Evolutionary conservation across 2,888 invertebrate species (phyloP).

Genomic region (Drosophila histrio): DNA sequence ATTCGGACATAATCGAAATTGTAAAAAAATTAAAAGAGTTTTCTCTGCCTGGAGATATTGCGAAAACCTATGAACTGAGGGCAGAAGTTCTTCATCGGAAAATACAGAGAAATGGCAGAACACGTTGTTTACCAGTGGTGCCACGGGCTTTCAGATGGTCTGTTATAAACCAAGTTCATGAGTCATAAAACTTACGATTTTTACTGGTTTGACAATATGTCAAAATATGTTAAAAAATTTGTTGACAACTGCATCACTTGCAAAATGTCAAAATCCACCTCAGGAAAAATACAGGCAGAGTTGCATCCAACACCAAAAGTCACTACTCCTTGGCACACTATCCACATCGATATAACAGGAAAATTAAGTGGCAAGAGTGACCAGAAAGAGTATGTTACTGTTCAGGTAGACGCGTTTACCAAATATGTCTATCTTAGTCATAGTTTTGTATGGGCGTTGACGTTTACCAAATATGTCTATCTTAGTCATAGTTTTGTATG

Average conservation of each 20-base stretch:
- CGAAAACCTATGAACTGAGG: slow-evolving; percentile 29
- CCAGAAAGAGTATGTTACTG: too few species aligned
- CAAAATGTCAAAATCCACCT: slow-evolving; percentile 1
- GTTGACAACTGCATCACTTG: not conserved
- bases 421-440: not conserved
- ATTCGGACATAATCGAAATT: not conserved
- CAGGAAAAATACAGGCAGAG: slow-evolving; percentile 17
- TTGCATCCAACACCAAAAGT: not conserved
- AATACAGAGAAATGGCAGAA: slow-evolving; percentile 20
- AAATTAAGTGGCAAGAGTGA: too few species aligned
- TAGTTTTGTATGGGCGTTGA: too few species aligned
- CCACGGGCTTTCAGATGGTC: slow-evolving; percentile 10
- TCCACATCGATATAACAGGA: slow-evolving; percentile 4
- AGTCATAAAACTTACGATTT: slow-evolving; percentile 7
- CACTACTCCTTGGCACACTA: not conserved
- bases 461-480: not conserved
- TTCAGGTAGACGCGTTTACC: too few species aligned
- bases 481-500: too few species aligned
- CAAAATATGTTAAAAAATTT: too few species aligned
- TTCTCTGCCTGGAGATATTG: slow-evolving; percentile 13
- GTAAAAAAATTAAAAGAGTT: too few species aligned
- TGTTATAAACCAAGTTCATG: slow-evolving; percentile 9
- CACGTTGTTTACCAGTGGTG: slow-evolving; percentile 21
- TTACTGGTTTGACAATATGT: slow-evolving; percentile 7
- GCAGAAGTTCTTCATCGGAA: slow-evolving; percentile 15